A percentile compares a stretch with the other conserved stretches of the same genome.
phyloP scores from a whole-genome alignment of 1,140 invertebrate genomes.

The Agrilus planipennis region DNA sequence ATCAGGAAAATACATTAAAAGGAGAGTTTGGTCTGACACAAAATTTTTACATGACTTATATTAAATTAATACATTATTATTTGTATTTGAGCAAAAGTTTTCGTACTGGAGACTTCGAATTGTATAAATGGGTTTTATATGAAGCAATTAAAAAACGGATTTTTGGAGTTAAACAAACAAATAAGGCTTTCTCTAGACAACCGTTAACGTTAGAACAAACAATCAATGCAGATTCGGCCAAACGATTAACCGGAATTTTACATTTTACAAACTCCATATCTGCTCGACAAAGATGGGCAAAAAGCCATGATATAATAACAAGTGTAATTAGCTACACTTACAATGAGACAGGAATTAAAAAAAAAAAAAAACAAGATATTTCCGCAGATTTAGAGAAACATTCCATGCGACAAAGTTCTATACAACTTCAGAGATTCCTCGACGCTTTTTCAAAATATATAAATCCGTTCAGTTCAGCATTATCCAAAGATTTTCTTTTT shows the following conservation, averaged over 20 bases:
- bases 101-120: conserved; percentile 14
- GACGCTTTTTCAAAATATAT: conserved; percentile 5
- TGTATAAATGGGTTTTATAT: conserved; percentile 16
- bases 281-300: conserved; percentile 15
- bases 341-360: conserved; percentile 3
- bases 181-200: conserved; percentile 5
- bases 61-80: conserved; percentile 25
- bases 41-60: conserved; percentile 22
- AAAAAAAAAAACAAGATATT: conserved; percentile 7
- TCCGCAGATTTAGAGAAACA: conserved; percentile 6
- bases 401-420: conserved; percentile 5
- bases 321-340: conserved; percentile 11
- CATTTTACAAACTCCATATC: conserved; percentile 16
- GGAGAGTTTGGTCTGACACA: conserved; percentile 16
- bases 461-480: conserved; percentile 8
- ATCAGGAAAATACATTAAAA: conserved; percentile 7
- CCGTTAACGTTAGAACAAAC: neutral
- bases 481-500: conserved; percentile 5
- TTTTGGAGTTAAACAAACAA: conserved; percentile 1
- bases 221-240: conserved; percentile 15
- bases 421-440: conserved; percentile 9
- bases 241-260: conserved; percentile 11
- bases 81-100: conserved; percentile 18
- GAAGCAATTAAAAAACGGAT: conserved; percentile 13
- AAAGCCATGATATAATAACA: conserved; percentile 10